Percentiles rank a stretch among this genome's conserved stretches.
These are phyloP conservation scores for Acanthosoma haemorrhoidale DNA, from an alignment of 2,888 invertebrate genomes.

Conservation along the genomic window DNA sequence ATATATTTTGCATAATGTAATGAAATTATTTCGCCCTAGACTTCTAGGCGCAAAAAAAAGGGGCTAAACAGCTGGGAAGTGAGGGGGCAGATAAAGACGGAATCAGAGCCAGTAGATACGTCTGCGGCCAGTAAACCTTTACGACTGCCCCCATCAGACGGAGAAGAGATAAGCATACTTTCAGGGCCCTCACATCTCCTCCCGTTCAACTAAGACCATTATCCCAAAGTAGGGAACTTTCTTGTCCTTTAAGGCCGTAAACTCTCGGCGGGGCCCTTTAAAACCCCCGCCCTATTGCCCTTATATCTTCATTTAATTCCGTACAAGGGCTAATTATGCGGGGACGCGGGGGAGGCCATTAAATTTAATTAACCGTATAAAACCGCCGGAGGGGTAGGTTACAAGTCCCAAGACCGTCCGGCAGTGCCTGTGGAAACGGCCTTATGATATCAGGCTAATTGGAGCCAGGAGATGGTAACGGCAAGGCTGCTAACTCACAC, in stretches of 20 bases:
- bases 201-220: background rate
- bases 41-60: too few relatives aligned
- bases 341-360: background rate
- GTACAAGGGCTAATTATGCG: background rate
- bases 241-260: background rate
- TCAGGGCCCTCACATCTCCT: background rate
- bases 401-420: background rate
- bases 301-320: constrained; percentile 14
- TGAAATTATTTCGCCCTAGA: too few relatives aligned
- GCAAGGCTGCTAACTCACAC: background rate
- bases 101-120: background rate
- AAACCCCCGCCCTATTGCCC: background rate
- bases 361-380: constrained; percentile 13
- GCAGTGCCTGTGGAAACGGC: background rate
- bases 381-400: background rate
- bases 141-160: background rate
- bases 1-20: too few relatives aligned
- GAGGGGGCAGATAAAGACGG: too few relatives aligned
- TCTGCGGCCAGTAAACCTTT: background rate
- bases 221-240: background rate
- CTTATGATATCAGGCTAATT: constrained; percentile 4
- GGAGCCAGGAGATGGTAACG: background rate
- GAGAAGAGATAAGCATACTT: background rate
- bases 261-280: background rate
- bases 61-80: too few relatives aligned